Evolutionary conservation across 2,797 vertebrate genomes (phyloP).

Genomic region (Monodelphis domestica): DNA sequence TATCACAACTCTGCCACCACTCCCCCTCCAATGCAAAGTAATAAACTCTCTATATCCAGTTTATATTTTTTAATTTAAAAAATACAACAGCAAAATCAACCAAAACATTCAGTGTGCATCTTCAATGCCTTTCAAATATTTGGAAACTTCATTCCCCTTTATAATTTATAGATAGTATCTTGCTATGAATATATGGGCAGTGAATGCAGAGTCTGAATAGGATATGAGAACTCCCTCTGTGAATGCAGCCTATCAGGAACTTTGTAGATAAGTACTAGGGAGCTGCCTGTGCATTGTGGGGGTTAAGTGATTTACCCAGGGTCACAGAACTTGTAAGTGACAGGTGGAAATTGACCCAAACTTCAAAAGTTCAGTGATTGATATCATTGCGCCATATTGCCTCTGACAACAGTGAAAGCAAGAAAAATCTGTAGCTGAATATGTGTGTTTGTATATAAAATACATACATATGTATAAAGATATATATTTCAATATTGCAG

Average conservation of each 20-base stretch:
- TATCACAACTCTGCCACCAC: background rate
- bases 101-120: background rate
- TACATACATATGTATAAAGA: background rate
- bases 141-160: conserved; percentile 11
- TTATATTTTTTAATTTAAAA: background rate
- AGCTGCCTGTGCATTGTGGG: background rate
- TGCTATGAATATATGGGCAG: background rate
- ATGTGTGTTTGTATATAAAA: too few species aligned
- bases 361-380: background rate
- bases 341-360: background rate
- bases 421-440: background rate
- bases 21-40: background rate
- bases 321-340: background rate
- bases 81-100: background rate
- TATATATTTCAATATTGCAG: background rate
- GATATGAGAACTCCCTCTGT: background rate
- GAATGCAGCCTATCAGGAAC: background rate
- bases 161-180: conserved; percentile 1
- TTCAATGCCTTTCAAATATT: conserved; percentile 27
- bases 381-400: too few species aligned
- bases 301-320: background rate
- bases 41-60: background rate
- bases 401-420: background rate
- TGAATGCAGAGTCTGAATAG: background rate
- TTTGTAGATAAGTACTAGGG: background rate